Conservation (phyloP, 2,888 invertebrate genomes). For the Aleiodes alternator region DNA sequence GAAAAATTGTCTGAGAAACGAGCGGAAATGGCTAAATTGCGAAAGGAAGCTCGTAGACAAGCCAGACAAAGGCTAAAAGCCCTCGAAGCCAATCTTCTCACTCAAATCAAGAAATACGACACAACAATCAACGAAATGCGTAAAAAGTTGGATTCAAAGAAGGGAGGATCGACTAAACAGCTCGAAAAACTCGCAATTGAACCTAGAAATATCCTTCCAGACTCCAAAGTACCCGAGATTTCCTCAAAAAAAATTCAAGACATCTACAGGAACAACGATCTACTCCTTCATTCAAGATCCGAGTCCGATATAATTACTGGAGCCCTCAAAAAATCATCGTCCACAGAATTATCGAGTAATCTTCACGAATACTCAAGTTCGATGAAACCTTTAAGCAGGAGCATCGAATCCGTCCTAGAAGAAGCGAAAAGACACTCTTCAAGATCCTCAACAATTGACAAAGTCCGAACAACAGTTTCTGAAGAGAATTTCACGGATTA, state of each 20-base stretch:
- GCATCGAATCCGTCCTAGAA: conserved; percentile 59
- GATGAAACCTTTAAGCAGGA: conserved; percentile 51
- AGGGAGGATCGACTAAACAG: conserved; percentile 63
- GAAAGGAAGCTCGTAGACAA: conserved; percentile 70
- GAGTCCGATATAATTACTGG: conserved; percentile 67
- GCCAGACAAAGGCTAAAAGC: conserved; percentile 71
- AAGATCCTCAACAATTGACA: background rate
- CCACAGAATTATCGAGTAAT: conserved; percentile 37
- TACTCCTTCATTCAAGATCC: conserved; percentile 69
- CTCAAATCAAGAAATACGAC: conserved; percentile 74
- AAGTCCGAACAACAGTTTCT: background rate
- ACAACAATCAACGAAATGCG: conserved; percentile 73
- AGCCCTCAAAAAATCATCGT: conserved; percentile 13
- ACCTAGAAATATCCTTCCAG: conserved; percentile 67
- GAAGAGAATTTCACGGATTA: background rate
- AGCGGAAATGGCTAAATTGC: conserved; percentile 70
- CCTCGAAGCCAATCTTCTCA: conserved; percentile 71
- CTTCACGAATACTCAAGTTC: conserved; percentile 22
- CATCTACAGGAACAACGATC: conserved; percentile 69
- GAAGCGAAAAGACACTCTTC: conserved; percentile 50
- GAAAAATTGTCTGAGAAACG: conserved; percentile 72
- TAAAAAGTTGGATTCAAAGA: conserved; percentile 68
- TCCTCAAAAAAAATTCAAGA: conserved; percentile 72
- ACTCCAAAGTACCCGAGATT: conserved; percentile 73
- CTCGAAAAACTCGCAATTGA: conserved; percentile 70